Conservation (phyloP, 2,113 vertebrate genomes). For the Micromys minutus region DNA sequence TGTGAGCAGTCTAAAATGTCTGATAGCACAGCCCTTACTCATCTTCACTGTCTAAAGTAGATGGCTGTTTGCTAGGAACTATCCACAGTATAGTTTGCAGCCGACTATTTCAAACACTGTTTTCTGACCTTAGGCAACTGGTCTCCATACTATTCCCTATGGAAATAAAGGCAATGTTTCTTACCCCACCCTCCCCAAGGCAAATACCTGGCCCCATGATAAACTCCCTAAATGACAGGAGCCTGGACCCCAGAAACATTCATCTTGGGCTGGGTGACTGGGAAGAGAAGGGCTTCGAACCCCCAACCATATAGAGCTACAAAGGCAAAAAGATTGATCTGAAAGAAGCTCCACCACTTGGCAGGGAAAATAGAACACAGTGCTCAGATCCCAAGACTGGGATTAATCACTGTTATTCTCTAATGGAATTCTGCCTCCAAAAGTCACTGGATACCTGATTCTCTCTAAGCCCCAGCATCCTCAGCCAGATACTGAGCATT, state of each 20-base stretch:
- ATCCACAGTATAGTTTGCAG: neutral
- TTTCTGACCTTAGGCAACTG: neutral
- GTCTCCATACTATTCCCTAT: neutral
- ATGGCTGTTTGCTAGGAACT: neutral
- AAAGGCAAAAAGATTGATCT: neutral
- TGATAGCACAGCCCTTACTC: neutral
- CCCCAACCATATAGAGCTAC: neutral
- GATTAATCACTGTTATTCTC: neutral
- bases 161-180: neutral
- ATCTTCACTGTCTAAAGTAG: neutral
- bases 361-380: neutral
- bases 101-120: neutral
- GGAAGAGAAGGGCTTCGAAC: neutral
- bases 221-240: neutral
- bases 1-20: neutral
- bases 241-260: neutral
- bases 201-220: neutral
- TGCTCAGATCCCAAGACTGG: too few relatives aligned
- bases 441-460: neutral
- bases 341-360: neutral
- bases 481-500: neutral
- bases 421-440: neutral
- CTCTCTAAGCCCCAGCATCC: neutral
- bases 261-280: neutral
- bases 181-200: neutral